Base-by-base conservation (phyloP, 2,113 vertebrate species). In the Aramus guarauna region DNA sequence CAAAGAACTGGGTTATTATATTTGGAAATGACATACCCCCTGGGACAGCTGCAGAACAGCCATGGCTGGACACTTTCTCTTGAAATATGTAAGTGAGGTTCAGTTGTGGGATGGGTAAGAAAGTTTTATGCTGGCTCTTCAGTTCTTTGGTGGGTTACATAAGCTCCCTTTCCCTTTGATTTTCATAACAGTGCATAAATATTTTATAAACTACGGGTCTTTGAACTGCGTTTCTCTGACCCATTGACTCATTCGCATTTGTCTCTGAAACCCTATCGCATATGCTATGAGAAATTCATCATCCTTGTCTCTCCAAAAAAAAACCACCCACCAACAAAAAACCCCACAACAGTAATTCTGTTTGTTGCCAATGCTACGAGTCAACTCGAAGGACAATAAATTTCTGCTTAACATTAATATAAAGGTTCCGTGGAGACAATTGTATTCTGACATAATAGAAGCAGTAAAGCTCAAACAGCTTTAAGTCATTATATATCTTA, bases 211-310 rank as follows among this genome's bases (percentile, higher is more conserved):
- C 74, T 37, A n/a, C 9, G 18, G 24, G 67, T 80, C 94, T 94
- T 92, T 91, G 91, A 97, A 95, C 74, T 71, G 39, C 16, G 52
- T 41, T 95, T 94, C 87, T 94, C 86, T 94, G 75, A 91, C 84
- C 90, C 53, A 41, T 3, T 24, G 72, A 92, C 83, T 55, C 60
- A 88, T 62, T 75, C 83, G 71, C 72, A 73, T 86, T 75, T 81
- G 45, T 55, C 58, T 85, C 59, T 71, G 62, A 85, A 94, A 64
- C 21, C 72, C 14, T 60, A 76, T 64, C 85, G 56, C 41, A 12
- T 55, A 39, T 26, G 72, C 83, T 73, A 27, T 5, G 23, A 85
- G 64, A 95, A 92, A 94, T 63, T 86, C n/a, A 92, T 68, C 50
- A 80, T 15, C 85, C 22, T 63, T 27, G 24, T 41, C 32, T 53